phyloP scores from a whole-genome alignment of 1,140 invertebrate species.

The Heterodera carotae region DNA sequence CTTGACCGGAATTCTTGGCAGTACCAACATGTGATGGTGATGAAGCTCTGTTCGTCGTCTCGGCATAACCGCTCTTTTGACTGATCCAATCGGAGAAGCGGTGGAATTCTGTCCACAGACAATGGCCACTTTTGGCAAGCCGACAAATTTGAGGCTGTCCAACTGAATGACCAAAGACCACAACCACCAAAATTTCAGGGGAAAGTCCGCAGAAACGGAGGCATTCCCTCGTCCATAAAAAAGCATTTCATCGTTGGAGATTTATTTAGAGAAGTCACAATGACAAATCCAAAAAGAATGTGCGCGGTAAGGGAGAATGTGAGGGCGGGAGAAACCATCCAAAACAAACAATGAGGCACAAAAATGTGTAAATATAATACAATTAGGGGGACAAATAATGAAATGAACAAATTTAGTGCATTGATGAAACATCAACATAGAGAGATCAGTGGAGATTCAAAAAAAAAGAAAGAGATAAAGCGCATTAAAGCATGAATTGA shows the following conservation, averaged over 20 bases:
- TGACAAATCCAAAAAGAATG: no score
- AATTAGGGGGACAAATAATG: no score
- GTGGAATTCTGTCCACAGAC: neutral
- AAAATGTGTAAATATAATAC: no score
- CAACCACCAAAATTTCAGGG: neutral
- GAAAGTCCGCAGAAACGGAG: neutral
- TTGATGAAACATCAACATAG: no score
- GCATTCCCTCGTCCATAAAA: neutral
- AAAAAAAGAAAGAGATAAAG: no score
- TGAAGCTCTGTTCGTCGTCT: neutral
- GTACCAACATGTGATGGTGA: neutral
- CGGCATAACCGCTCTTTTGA: neutral
- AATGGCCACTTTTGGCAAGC: neutral
- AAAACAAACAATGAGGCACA: no score
- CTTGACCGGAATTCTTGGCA: slow-evolving; percentile 4
- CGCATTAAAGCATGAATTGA: no score
- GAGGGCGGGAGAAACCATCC: no score
- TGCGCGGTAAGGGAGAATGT: no score
- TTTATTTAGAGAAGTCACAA: no score
- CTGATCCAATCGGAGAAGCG: neutral
- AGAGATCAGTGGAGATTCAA: no score
- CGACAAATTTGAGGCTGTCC: neutral
- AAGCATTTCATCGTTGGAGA: neutral
- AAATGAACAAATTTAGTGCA: no score
- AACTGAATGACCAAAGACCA: neutral